Base-by-base conservation (phyloP, 2,888 invertebrate genomes). In the Syrphus vitripennis region DNA sequence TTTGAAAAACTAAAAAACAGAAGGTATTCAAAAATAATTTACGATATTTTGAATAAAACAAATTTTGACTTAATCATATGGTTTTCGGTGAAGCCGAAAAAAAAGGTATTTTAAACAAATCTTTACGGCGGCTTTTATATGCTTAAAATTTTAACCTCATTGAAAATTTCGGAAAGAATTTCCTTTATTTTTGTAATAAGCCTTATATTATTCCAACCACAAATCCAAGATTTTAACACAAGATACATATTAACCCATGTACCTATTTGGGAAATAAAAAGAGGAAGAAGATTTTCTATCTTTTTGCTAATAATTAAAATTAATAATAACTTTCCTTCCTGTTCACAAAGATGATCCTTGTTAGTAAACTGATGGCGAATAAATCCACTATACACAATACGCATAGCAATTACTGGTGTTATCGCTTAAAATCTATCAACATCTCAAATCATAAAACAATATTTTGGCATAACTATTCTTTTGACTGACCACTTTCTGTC, bases 401-500 rank as follows among this genome's bases (percentile, higher is more conserved):
- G n/a, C 76, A n/a, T 42, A 57, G 42, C 78, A 86, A 86, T 86
- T 82, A 82, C 74, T 69, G 21, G 70, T 78, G 77, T 86, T 82
- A 86, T 82, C 86, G 24, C 70, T 37, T 34, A 61, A 78, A 82
- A 70, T 70, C 78, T 86, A 78, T 86, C 77, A 86, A 82, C 77
- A 86, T 82, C 61, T 75, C 74, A n/a, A 61, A 77, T 86, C 81
- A 61, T 74, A 86, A 78, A 70, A 82, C 86, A 82, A 82, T 86
- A 86, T 86, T 86, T 86, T 82, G 82, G 82, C 86, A 86, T 59
- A 86, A 63, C 42, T 72, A 31, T 16, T 42, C 45, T 53, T 42
- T 29, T 16, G 37, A 74, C 63, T 86, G 77, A 59, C 63, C 86
- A 86, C 67, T 84, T 80, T 63, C 26, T 81, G 67, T n/a, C 61